Conservation (phyloP, 2,888 invertebrate genomes). For the Linhomoeus sp. region DNA sequence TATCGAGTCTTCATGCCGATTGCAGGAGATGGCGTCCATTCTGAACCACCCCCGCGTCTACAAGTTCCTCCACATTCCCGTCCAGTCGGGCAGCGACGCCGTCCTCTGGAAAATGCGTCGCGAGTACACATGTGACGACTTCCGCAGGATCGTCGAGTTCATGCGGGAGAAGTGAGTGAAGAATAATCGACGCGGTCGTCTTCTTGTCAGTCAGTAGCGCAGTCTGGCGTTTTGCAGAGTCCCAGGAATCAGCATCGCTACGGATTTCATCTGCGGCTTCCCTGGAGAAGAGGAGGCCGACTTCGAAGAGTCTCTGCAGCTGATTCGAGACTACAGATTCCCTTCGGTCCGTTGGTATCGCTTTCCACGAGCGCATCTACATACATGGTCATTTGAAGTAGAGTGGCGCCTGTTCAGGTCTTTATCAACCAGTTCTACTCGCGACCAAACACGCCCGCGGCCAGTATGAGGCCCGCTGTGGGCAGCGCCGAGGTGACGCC, state of each 20-base stretch:
- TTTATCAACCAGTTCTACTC: slow-evolving; percentile 98
- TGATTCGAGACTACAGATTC: slow-evolving; percentile 68
- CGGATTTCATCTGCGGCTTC: slow-evolving; percentile 94
- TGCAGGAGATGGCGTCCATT: slow-evolving; percentile 57
- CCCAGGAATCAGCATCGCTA: slow-evolving; percentile 74
- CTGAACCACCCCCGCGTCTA: slow-evolving; percentile 68
- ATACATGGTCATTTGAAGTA: too few relatives aligned
- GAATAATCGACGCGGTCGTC: too few relatives aligned
- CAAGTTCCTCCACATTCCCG: slow-evolving; percentile 79
- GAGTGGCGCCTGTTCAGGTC: slow-evolving; percentile 32
- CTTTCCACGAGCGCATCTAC: too few relatives aligned
- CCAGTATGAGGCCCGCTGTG: slow-evolving; percentile 58
- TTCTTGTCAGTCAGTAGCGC: too few relatives aligned
- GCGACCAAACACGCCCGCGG: slow-evolving; percentile 84
- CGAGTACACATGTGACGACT: slow-evolving; percentile 69
- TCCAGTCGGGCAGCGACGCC: slow-evolving; percentile 78
- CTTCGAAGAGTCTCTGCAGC: slow-evolving; percentile 61
- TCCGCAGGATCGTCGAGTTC: slow-evolving; percentile 66
- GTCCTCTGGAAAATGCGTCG: slow-evolving; percentile 81
- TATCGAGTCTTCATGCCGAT: slow-evolving; percentile 2
- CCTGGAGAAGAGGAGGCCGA: slow-evolving; percentile 79
- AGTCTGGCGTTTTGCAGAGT: slow-evolving; percentile 40
- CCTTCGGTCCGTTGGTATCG: slow-evolving; percentile 34
- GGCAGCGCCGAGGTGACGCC: background rate
- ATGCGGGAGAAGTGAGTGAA: slow-evolving; percentile 46